These are phyloP conservation scores for Lithophane ornitopus DNA, from an alignment of 2,888 invertebrate genomes.

Conservation along the genomic window DNA sequence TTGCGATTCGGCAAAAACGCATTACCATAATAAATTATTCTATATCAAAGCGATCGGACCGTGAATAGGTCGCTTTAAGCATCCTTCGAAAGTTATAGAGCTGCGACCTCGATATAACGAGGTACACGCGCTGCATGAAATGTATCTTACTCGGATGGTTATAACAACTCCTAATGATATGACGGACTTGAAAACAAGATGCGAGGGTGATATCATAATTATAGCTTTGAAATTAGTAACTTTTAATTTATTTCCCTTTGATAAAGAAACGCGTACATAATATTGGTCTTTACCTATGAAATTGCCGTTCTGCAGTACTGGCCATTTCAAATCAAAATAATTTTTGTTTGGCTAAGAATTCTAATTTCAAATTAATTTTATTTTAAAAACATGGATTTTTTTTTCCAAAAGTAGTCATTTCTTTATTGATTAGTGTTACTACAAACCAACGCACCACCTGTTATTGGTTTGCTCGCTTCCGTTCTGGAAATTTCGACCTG, in stretches of 20 bases:
- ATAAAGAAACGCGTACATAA: too few species aligned
- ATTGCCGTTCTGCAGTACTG: too few species aligned
- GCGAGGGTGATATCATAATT: constrained; percentile 20
- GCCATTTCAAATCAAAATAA: too few species aligned
- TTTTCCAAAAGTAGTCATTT: too few species aligned
- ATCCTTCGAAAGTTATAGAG: constrained; percentile 56
- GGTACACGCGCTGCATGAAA: constrained; percentile 38
- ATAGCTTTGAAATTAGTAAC: constrained; percentile 6
- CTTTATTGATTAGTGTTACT: too few species aligned
- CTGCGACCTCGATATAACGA: constrained; percentile 53
- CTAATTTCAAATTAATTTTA: too few species aligned
- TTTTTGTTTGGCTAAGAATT: too few species aligned
- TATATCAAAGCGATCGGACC: constrained; percentile 65
- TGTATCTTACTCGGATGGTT: constrained; percentile 32
- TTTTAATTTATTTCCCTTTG: not conserved
- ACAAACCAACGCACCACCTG: too few species aligned
- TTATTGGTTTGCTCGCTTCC: too few species aligned
- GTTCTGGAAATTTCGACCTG: too few species aligned
- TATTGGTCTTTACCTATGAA: too few species aligned
- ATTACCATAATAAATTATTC: constrained; percentile 68
- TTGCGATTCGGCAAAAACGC: constrained; percentile 62
- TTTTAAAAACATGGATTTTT: too few species aligned
- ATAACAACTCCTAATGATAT: constrained; percentile 48
- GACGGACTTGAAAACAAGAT: constrained; percentile 37
- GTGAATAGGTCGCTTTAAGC: constrained; percentile 64